Base-by-base conservation (phyloP, 2,797 vertebrate species). In the Microctenopoma lineatum region DNA sequence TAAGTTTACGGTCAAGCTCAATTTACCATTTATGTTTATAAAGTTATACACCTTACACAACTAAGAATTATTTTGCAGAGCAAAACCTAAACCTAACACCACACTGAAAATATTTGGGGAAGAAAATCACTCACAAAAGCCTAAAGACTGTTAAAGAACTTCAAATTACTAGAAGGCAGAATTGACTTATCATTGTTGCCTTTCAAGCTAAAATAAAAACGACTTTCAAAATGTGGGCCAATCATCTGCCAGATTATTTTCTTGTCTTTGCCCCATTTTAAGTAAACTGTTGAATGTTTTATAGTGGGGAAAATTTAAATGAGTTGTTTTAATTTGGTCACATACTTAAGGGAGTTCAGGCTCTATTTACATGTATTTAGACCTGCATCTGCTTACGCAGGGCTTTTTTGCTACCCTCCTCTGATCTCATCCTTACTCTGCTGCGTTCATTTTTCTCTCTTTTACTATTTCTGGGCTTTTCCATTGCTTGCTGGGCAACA, bases 401-500 rank as follows among this genome's bases (percentile, higher is more conserved):
- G n/a, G 38, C 36, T 10, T 59, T 52, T 42, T 34, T 41, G 8
- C 41, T 29, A 1, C n/a, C 53, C 41, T 27, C 51, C 47, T 18
- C 5, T n/a, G 15, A 70, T 48, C 66, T 71, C 26, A n/a, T 38
- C 52, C 14, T 74, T 36, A 42, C 21, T 8, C 29, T n/a, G 14
- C 36, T 21, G 38, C 15, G 2, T 11, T 21, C 54, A 41, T 41
- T 11, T 56, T 72, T 68, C 47, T 68, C 29, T 55, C 39, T 68
- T 78, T 70, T 55, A 62, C 57, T 54, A 29, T 47, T 50, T 41
- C 34, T 64, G 62, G 42, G 55, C 48, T 69, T 73, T 75, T 59
- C 71, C 66, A 58, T 36, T 52, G n/a, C 73, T 70, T 50, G 46
- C 66, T 62, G 70, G 74, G 70, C 66, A 83, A n/a, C 1, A 39